A percentile compares a stretch with the other conserved stretches of the same genome.
phyloP scores from a whole-genome alignment of 2,797 vertebrate species.

The Staurois parvus region DNA sequence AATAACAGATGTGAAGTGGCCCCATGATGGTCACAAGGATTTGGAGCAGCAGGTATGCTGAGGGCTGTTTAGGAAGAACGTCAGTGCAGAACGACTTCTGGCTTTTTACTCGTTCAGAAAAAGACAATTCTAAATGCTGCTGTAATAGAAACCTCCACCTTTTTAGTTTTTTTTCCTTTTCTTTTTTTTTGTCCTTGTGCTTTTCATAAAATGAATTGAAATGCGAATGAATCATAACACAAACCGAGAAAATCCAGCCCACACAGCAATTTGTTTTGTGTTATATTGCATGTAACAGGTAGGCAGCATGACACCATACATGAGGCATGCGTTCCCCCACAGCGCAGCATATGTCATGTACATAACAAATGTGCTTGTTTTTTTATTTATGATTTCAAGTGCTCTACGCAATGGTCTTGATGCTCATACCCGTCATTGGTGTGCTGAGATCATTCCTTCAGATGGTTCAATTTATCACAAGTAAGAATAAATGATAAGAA shows the following conservation, averaged over 20 bases:
- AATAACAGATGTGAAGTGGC: neutral
- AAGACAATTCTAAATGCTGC: neutral
- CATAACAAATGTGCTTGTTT: slow-evolving; percentile 21
- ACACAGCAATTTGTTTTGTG: slow-evolving; percentile 50
- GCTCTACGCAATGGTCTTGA: slow-evolving; percentile 20
- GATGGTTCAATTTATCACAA: neutral
- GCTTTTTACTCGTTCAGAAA: neutral
- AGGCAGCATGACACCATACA: slow-evolving; percentile 34
- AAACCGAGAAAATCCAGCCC: slow-evolving; percentile 23
- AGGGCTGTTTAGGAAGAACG: neutral
- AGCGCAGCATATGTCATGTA: slow-evolving; percentile 15
- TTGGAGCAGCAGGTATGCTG: neutral
- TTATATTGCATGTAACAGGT: slow-evolving; percentile 44
- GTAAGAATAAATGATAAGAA: neutral
- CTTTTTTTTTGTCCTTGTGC: slow-evolving; percentile 32
- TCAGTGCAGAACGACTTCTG: neutral
- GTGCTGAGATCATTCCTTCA: neutral
- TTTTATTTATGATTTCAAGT: slow-evolving; percentile 28
- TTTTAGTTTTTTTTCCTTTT: neutral
- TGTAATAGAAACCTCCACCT: neutral
- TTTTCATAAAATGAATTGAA: slow-evolving; percentile 44
- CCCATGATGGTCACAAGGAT: neutral
- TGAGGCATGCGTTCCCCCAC: slow-evolving; percentile 38
- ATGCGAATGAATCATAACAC: slow-evolving; percentile 38
- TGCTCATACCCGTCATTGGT: neutral